Base-by-base conservation (phyloP, 2,888 invertebrate genomes). In the Norana najaformis region DNA sequence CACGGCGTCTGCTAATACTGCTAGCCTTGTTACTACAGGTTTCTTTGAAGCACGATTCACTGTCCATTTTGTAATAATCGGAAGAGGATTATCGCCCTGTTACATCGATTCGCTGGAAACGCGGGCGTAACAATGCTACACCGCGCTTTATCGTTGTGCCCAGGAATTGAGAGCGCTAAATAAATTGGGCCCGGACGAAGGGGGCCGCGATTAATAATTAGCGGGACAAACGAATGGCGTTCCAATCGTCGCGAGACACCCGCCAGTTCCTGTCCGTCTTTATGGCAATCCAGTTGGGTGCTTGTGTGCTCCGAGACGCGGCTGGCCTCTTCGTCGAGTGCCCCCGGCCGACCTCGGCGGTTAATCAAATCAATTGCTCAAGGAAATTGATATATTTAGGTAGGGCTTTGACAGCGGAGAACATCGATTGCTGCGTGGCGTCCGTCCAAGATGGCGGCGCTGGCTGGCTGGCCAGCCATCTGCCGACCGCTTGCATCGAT, bases 281-380 rank as follows among this genome's bases (percentile, higher is more conserved):
- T 69, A 69, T 69, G 69, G 69, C 69, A n/a, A n/a, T 69, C 11
- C 30, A 69, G n/a, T n/a, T n/a, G n/a, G n/a, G n/a, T n/a, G n/a
- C n/a, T n/a, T n/a, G n/a, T n/a, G 69, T 69, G 69, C 30, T 69
- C 69, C 30, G 69, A 69, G 30, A 69, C 69, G n/a, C 69, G 30
- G n/a, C 69, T 69, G 69, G n/a, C 69, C n/a, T 30, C 30, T n/a
- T 69, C 69, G 69, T n/a, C 69, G 3, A n/a, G 69, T 69, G n/a
- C n/a, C 69, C n/a, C 47, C 47, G 13, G 69, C 13, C 69, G 69
- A 69, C 69, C 69, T n/a, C 30, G 69, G 69, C 69, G 69, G 69
- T 69, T 69, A 69, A 69, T 69, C 69, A 69, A 69, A 69, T 69
- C 69, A 69, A 69, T 69, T 69, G 69, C 69, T 69, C 69, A n/a